Conservation (phyloP, 2,113 vertebrate genomes). For the Thalassoma bifasciatum region DNA sequence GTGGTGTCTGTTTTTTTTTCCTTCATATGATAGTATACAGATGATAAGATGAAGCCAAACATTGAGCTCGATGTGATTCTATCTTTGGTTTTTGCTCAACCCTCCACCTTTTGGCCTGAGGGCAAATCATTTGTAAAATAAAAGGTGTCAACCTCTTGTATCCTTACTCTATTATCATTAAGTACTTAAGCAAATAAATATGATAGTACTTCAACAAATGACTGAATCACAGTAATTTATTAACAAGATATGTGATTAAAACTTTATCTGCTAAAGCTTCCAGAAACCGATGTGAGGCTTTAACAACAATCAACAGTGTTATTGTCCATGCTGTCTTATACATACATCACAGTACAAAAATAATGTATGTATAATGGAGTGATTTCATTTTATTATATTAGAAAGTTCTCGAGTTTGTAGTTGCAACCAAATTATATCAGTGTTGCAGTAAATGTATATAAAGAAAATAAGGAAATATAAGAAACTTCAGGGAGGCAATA, state of each 20-base stretch:
- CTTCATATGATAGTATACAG: too few species aligned
- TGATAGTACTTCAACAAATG: too few species aligned
- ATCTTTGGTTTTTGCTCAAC: constrained; percentile 45
- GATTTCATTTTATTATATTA: constrained; percentile 39
- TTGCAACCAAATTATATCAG: constrained; percentile 1
- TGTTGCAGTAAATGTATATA: constrained; percentile 19
- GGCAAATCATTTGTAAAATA: constrained; percentile 42
- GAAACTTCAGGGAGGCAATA: constrained; percentile 39
- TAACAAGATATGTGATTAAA: constrained; percentile 21
- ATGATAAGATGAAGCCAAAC: constrained; percentile 4
- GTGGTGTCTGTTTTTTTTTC: not conserved
- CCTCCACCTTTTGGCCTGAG: constrained; percentile 54
- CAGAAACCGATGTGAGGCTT: constrained; percentile 19
- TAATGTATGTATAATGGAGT: constrained; percentile 48
- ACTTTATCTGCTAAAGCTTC: constrained; percentile 22
- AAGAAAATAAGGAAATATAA: constrained; percentile 20
- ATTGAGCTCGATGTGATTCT: constrained; percentile 55
- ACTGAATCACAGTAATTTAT: not conserved
- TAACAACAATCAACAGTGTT: constrained; percentile 23
- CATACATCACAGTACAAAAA: not conserved
- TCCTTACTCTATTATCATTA: too few species aligned
- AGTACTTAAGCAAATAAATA: too few species aligned
- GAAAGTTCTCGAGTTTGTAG: constrained; percentile 38
- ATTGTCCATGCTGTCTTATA: too few species aligned
- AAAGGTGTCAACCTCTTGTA: too few species aligned